phyloP scores from a whole-genome alignment of 2,113 vertebrate genomes.

The Xerus inauris region DNA sequence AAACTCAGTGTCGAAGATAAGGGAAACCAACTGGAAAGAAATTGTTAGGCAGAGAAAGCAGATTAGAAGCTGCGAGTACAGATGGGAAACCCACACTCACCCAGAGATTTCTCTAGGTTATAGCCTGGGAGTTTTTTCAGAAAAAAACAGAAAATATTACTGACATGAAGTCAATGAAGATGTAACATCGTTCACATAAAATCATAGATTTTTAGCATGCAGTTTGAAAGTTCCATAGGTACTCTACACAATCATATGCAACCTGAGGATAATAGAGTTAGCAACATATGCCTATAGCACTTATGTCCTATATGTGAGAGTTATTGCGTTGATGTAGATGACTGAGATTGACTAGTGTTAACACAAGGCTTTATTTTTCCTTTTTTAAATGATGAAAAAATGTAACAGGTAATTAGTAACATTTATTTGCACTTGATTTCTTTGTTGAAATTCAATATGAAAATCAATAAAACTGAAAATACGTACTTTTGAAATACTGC shows the following conservation, averaged over 20 bases:
- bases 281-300: background rate
- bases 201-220: background rate
- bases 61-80: background rate
- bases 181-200: background rate
- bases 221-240: background rate
- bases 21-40: background rate
- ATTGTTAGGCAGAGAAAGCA: slow-evolving; percentile 21
- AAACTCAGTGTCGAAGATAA: background rate
- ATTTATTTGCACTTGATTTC: background rate
- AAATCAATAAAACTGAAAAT: background rate
- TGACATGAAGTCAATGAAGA: slow-evolving; percentile 13
- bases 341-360: background rate
- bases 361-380: background rate
- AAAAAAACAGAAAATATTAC: background rate
- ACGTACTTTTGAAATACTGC: background rate
- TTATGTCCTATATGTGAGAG: background rate
- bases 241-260: background rate
- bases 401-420: background rate
- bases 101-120: background rate
- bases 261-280: background rate
- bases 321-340: background rate
- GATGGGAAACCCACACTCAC: background rate
- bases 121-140: background rate
- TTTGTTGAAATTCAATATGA: background rate
- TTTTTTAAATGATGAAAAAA: background rate